Conservation (phyloP, 1,140 invertebrate genomes). For the Drosophila hydei region DNA sequence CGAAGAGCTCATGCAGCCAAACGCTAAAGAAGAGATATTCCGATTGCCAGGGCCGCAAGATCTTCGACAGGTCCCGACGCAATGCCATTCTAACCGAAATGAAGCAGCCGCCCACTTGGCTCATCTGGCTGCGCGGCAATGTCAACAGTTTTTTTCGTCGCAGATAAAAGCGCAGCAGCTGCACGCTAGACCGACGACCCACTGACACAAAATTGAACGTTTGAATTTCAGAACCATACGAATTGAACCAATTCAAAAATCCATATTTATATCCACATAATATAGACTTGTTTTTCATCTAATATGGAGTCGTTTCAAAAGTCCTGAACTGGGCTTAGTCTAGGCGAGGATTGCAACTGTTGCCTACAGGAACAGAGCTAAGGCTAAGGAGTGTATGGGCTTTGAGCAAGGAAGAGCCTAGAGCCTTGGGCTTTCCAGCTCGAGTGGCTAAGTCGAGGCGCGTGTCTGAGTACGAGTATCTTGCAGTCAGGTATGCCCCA, state of each 20-base stretch:
- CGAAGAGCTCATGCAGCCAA: not conserved
- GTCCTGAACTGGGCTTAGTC: no score
- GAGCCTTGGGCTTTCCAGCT: no score
- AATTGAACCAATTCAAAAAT: not conserved
- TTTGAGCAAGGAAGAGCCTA: no score
- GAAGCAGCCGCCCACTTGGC: slow-evolving; percentile 68
- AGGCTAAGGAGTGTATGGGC: no score
- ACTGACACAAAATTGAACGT: not conserved
- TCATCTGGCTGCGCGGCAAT: slow-evolving; percentile 50
- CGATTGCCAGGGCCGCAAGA: slow-evolving; percentile 65
- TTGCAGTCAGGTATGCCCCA: no score
- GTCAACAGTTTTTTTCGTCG: not conserved
- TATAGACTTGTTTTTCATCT: no score
- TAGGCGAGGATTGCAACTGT: no score
- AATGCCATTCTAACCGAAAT: slow-evolving; percentile 71
- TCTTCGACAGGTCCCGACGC: slow-evolving; percentile 55
- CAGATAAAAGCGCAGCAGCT: not conserved
- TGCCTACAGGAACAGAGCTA: no score
- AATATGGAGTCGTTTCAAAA: no score
- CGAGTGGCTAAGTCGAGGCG: no score
- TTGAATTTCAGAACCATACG: not conserved
- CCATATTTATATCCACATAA: no score
- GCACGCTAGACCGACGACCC: not conserved
- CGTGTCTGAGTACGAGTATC: no score
- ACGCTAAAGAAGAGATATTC: slow-evolving; percentile 18